Evolutionary conservation across 1,140 invertebrate genomes (phyloP), one percentile per base, ranked within the genome.

Genomic region (Drosophila kohkoa): DNA sequence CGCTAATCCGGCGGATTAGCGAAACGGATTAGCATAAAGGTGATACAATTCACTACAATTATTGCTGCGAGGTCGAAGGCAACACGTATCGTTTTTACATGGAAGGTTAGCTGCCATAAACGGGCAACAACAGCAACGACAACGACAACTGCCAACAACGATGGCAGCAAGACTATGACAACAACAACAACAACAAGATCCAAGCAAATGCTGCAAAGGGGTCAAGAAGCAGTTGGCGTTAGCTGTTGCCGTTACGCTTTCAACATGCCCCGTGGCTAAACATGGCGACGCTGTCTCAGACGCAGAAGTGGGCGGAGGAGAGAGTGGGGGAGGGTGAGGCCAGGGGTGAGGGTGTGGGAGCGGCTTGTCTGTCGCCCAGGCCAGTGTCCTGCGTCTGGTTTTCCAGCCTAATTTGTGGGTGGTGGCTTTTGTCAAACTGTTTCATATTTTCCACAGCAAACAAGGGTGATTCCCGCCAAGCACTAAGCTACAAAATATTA

Each of bases 351-450:
- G 60, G 20, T 15, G 70, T 38, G 71, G 7, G 49, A 30, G 10
- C 13, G 25, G 49, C 25, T 1, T 46, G 41, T 57, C 62, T 58
- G 69, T 59, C 71, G 41, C 13, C 13, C 7, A 30, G 63, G 58
- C 35, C 35, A 46, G 8, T 58, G 72, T 57, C 28, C 59, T 57
- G 15, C 48, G 67, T 71, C 60, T 76, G 71, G 66, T 69, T 70
- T 62, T 77, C 63, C 66, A 85, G 85, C 75, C 85, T 89, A 88
- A 88, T 88, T 88, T 88, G 85, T 88, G 85, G 85, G 85, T 88
- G 85, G 85, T 88, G 70, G 85, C 85, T 90, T 85, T 88, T 88
- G 78, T 81, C 86, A 88, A 86, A 88, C 77, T 76, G 85, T 88
- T 88, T 88, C 85, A 88, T 52, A 85, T 85, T 87, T 83, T 49